Conservation (phyloP, 1,140 invertebrate species). For the Drosophila ogumai region DNA sequence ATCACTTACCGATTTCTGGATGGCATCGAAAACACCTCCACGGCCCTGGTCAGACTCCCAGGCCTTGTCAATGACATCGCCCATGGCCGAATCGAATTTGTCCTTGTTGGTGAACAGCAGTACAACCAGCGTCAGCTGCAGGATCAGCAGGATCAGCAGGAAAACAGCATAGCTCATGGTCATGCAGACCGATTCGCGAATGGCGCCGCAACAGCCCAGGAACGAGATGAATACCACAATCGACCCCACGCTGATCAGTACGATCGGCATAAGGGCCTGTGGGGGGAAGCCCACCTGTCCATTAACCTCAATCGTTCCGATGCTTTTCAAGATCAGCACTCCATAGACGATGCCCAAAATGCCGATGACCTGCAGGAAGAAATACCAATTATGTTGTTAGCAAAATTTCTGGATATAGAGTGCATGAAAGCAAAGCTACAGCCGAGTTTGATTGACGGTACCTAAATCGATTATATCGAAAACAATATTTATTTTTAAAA, state of each 20-base stretch:
- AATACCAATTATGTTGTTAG: not conserved
- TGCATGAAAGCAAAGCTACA: not conserved
- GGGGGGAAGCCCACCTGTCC: conserved; percentile 85
- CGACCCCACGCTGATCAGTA: conserved; percentile 90
- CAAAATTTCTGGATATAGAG: not conserved
- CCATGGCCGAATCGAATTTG: conserved; percentile 79
- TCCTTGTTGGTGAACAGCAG: conserved; percentile 86
- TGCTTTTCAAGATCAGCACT: conserved; percentile 86
- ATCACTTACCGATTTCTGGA: conserved; percentile 70
- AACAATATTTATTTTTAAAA: too few species aligned
- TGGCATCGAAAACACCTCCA: conserved; percentile 68
- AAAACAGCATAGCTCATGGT: conserved; percentile 90
- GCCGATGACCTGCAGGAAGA: conserved; percentile 86
- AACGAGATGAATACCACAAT: conserved; percentile 92
- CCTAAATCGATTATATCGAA: too few species aligned
- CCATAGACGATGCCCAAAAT: conserved; percentile 87
- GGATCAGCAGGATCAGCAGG: conserved; percentile 87
- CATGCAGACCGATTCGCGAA: conserved; percentile 93
- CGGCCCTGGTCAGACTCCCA: conserved; percentile 44
- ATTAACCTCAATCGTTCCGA: conserved; percentile 85
- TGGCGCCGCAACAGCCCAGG: conserved; percentile 94
- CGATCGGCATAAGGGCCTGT: conserved; percentile 86
- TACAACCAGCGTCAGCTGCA: conserved; percentile 88
- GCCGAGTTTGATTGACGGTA: too few species aligned
- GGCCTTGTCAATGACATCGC: conserved; percentile 84